phyloP scores from a whole-genome alignment of 2,797 vertebrate species.

The Anguilla anguilla region DNA sequence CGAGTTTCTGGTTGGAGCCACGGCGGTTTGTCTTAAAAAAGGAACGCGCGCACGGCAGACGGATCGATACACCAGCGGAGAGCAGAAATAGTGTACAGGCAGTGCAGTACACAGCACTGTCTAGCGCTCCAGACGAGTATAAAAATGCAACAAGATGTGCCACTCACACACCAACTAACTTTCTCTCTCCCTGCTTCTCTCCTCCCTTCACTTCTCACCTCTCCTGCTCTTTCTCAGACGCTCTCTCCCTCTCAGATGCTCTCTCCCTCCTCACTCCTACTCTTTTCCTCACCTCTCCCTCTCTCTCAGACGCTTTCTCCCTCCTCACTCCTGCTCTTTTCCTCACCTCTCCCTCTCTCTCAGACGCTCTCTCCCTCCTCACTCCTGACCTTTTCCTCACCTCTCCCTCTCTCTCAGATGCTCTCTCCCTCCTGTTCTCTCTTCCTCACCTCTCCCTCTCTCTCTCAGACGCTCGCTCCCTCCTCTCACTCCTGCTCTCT shows the following conservation, averaged over 20 bases:
- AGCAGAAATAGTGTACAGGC: conserved; percentile 16
- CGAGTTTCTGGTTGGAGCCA: conserved; percentile 54
- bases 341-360: conserved; percentile 53
- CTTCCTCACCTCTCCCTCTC: conserved; percentile 44
- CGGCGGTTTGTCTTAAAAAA: conserved; percentile 21
- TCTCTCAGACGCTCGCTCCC: conserved; percentile 5
- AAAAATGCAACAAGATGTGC: background rate
- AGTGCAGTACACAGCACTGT: conserved; percentile 5
- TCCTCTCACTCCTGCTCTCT: conserved; percentile 54
- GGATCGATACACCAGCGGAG: conserved; percentile 36
- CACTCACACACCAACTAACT: background rate
- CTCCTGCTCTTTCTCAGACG: background rate
- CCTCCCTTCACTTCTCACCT: conserved; percentile 20
- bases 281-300: conserved; percentile 45
- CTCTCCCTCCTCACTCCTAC: background rate
- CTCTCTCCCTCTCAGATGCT: background rate
- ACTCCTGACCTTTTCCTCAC: background rate
- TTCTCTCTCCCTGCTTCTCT: background rate
- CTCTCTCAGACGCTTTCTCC: conserved; percentile 14
- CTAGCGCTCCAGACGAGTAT: background rate
- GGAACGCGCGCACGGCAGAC: conserved; percentile 35
- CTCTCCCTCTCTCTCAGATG: background rate
- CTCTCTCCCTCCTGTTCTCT: conserved; percentile 27
- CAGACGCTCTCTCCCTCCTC: background rate
- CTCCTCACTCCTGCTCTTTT: conserved; percentile 59